Base-by-base conservation (phyloP, 1,140 invertebrate genomes). In the Drosophila santomea region DNA sequence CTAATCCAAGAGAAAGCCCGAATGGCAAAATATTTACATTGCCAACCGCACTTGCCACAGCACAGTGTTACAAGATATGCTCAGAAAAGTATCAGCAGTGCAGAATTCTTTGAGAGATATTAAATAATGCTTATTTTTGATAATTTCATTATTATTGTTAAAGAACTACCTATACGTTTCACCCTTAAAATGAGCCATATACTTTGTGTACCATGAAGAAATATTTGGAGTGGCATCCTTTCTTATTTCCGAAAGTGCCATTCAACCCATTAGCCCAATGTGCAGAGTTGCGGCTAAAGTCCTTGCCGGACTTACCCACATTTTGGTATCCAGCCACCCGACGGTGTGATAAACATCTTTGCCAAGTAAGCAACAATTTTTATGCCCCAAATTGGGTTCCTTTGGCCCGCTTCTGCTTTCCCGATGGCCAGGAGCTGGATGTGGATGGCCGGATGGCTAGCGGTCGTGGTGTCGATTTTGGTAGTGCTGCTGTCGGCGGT, bases 351-450 rank as follows among this genome's bases (percentile, higher is more conserved):
- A 91, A 90, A 78, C 82, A 91, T 91, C 90, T 91, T 81, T 91
- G 90, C 90, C 72, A 90, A 84, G 82, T 91, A 90, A 89, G 90
- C 90, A 91, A 91, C 90, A 91, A 89, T 91, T 91, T 91, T 86
- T 83, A 89, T 88, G 83, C 79, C 83, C 74, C 56, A 91, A 91
- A 91, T 91, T 91, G 79, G 76, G 81, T 71, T 91, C 62, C 67
- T 82, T 77, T 68, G 15, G 64, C 45, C 43, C 44, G 45, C 50
- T 68, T 39, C 50, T 64, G 35, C 56, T 41, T 20, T n/a, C 28
- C 4, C 55, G 60, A 23, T 43, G 54, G 47, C 52, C 69, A 61
- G 39, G 62, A 66, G 28, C 41, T 17, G 35, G 60, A 25, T 4
- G 23, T 4, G 23, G 23, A 25, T 23, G 36, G 3, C 41, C n/a